Percentiles rank a stretch among this genome's conserved stretches.
These are phyloP conservation scores for Eupithecia exiguata DNA, from an alignment of 2,888 invertebrate species.

Conservation along the genomic window DNA sequence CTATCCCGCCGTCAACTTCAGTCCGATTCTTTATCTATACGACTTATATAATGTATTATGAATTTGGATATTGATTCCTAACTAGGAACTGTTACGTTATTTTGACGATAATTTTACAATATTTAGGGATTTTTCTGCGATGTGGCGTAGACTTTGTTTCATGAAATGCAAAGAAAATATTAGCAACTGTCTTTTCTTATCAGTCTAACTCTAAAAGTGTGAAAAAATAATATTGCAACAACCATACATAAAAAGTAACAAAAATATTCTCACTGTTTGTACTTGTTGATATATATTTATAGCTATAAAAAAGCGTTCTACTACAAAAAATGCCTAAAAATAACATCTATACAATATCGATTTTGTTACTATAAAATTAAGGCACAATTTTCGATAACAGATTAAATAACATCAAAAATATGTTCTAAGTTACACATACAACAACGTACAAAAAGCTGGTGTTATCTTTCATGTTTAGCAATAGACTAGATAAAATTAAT, in stretches of 20 bases:
- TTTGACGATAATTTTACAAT: too few relatives aligned
- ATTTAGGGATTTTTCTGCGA: not conserved
- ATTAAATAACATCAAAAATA: constrained; percentile 6
- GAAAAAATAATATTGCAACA: not conserved
- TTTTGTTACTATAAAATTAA: constrained; percentile 25
- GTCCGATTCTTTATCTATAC: too few relatives aligned
- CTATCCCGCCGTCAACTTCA: too few relatives aligned
- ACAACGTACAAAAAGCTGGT: constrained; percentile 5
- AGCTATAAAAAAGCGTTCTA: not conserved
- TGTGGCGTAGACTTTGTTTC: not conserved
- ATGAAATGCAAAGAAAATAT: not conserved
- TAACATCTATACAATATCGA: constrained; percentile 6
- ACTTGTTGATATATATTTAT: not conserved
- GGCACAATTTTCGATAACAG: constrained; percentile 27
- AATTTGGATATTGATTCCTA: too few relatives aligned
- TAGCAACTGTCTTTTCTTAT: not conserved
- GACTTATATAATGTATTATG: too few relatives aligned
- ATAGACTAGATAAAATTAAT: not conserved
- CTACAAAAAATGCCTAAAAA: constrained; percentile 11
- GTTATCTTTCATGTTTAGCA: not conserved
- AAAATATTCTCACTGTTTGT: constrained; percentile 4
- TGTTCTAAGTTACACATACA: not conserved
- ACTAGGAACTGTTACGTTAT: too few relatives aligned
- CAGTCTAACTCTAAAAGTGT: constrained; percentile 2
- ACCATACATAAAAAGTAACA: constrained; percentile 3